A percentile compares a stretch with the other conserved stretches of the same genome.
Evolutionary conservation across 1,140 invertebrate genomes (phyloP).

Genomic region (Lepidostoma basale): DNA sequence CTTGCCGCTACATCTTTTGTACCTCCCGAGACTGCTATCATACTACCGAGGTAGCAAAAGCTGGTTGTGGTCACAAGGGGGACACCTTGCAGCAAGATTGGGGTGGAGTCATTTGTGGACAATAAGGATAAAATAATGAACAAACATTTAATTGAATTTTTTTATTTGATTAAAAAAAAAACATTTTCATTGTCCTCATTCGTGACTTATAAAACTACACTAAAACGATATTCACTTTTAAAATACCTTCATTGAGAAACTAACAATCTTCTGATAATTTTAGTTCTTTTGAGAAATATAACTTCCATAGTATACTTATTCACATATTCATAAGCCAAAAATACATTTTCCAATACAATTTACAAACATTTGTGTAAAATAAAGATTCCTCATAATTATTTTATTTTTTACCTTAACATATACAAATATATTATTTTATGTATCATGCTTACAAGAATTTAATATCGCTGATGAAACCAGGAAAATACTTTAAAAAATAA

Average conservation of each 20-base stretch:
- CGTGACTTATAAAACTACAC: conserved; percentile 39
- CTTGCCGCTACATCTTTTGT: too few species aligned
- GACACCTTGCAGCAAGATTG: too few species aligned
- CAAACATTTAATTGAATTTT: conserved; percentile 1
- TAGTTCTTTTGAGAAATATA: not conserved
- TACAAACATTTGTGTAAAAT: not conserved
- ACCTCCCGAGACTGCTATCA: too few species aligned
- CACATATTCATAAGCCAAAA: conserved; percentile 19
- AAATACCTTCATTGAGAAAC: conserved; percentile 11
- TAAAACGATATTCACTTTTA: conserved; percentile 26
- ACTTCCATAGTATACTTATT: conserved; percentile 21
- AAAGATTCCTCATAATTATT: too few species aligned
- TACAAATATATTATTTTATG: too few species aligned
- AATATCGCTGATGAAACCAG: too few species aligned
- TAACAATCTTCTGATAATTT: not conserved
- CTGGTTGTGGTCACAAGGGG: too few species aligned
- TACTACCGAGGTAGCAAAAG: too few species aligned
- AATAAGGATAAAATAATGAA: not conserved
- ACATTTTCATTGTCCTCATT: conserved; percentile 25
- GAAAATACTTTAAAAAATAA: too few species aligned
- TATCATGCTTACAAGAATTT: too few species aligned
- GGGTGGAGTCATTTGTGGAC: too few species aligned
- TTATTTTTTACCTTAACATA: too few species aligned
- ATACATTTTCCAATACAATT: not conserved
- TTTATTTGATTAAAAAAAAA: conserved; percentile 42